Evolutionary conservation across 2,113 vertebrate genomes (phyloP).

Genomic region (Psettodes erumei): DNA sequence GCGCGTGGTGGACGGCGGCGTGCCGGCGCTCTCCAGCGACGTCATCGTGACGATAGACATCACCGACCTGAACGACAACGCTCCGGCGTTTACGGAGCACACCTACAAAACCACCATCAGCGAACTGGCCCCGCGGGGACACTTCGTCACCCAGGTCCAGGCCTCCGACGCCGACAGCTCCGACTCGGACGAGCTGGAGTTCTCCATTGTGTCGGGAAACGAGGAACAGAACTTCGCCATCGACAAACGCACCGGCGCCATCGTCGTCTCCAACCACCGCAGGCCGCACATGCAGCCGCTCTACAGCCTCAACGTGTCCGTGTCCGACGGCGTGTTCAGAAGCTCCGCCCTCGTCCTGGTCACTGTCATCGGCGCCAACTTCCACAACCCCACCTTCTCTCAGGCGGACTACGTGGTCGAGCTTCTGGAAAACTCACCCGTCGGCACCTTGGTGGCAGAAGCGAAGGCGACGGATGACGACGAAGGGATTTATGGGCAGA

Average conservation of each 20-base stretch:
- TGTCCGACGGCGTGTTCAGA: constrained; percentile 96
- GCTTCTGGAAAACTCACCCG: constrained; percentile 91
- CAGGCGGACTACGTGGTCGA: constrained; percentile 94
- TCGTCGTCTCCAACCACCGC: constrained; percentile 89
- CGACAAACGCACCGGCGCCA: constrained; percentile 86
- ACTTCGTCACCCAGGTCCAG: constrained; percentile 92
- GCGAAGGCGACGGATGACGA: constrained; percentile 91
- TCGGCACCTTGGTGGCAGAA: constrained; percentile 88
- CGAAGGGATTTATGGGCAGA: constrained; percentile 85
- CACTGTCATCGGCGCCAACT: constrained; percentile 89
- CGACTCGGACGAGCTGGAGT: constrained; percentile 87
- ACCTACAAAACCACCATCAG: constrained; percentile 89
- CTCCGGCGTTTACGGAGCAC: constrained; percentile 88
- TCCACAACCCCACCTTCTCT: constrained; percentile 91
- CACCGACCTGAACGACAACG: constrained; percentile 94
- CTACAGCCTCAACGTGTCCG: constrained; percentile 90
- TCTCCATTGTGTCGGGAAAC: constrained; percentile 92
- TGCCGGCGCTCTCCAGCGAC: constrained; percentile 91
- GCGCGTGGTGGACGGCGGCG: constrained; percentile 90
- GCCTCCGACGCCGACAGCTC: constrained; percentile 92
- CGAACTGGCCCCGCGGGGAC: constrained; percentile 89
- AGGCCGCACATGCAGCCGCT: constrained; percentile 83
- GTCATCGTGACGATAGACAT: constrained; percentile 86
- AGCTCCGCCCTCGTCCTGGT: constrained; percentile 88
- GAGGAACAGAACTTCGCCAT: constrained; percentile 94